A percentile compares a stretch with the other conserved stretches of the same genome.
phyloP scores from a whole-genome alignment of 2,888 invertebrate species.

The Muscina levida region DNA sequence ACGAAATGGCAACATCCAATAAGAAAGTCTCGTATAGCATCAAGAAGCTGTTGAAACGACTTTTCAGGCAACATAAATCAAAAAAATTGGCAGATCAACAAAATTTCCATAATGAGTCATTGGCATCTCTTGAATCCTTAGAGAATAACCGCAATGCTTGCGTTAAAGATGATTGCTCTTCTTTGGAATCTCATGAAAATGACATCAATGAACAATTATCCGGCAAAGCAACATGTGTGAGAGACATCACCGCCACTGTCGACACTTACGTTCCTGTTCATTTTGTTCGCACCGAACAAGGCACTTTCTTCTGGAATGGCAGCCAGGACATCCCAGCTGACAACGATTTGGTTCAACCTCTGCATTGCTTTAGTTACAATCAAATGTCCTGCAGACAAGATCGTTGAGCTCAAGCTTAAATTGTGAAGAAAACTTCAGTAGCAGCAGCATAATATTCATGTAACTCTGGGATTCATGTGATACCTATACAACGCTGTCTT shows the following conservation, averaged over 20 bases:
- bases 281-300: slow-evolving; percentile 89
- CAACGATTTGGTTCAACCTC: slow-evolving; percentile 76
- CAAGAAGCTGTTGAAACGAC: slow-evolving; percentile 85
- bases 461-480: too few relatives aligned
- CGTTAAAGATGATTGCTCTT: slow-evolving; percentile 79
- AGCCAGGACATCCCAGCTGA: slow-evolving; percentile 79
- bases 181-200: slow-evolving; percentile 75
- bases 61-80: slow-evolving; percentile 82
- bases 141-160: slow-evolving; percentile 76
- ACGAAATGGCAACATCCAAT: slow-evolving; percentile 67
- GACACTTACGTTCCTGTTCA: slow-evolving; percentile 83
- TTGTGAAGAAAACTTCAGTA: too few relatives aligned
- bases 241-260: slow-evolving; percentile 74
- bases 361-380: slow-evolving; percentile 77
- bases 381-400: slow-evolving; percentile 79
- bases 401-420: slow-evolving; percentile 87
- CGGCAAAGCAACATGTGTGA: slow-evolving; percentile 65
- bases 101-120: slow-evolving; percentile 71
- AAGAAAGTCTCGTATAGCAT: slow-evolving; percentile 81
- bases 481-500: too few relatives aligned
- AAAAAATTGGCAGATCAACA: slow-evolving; percentile 55
- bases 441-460: too few relatives aligned
- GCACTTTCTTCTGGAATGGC: slow-evolving; percentile 92
- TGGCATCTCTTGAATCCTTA: slow-evolving; percentile 76
- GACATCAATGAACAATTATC: slow-evolving; percentile 74